phyloP scores from a whole-genome alignment of 2,113 vertebrate species.

The Noturus placidus region DNA sequence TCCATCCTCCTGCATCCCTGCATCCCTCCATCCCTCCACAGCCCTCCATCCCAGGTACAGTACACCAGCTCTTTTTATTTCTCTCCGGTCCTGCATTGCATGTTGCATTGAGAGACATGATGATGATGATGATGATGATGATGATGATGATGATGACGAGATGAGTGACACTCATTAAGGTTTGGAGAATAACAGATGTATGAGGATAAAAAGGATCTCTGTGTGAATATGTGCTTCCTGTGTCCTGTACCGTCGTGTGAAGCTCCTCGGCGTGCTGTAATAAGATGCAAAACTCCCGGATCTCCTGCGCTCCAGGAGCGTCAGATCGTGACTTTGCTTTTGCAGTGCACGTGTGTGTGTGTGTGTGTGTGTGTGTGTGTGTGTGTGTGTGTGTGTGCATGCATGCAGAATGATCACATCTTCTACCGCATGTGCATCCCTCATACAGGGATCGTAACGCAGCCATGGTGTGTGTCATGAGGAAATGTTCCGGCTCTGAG shows the following conservation, averaged over 20 bases:
- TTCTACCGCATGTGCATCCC: neutral
- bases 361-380: constrained; percentile 23
- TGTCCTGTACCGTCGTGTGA: constrained; percentile 57
- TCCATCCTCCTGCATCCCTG: constrained; percentile 36
- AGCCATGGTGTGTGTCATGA: constrained; percentile 5
- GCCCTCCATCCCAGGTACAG: constrained; percentile 62
- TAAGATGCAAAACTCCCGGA: constrained; percentile 23
- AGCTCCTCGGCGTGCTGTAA: neutral
- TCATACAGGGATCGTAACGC: neutral
- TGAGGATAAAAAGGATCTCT: neutral
- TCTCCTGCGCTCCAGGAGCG: neutral
- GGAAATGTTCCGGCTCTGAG: constrained; percentile 2
- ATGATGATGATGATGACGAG: constrained; percentile 9
- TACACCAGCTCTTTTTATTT: constrained; percentile 50
- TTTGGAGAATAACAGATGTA: constrained; percentile 7
- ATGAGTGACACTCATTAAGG: neutral
- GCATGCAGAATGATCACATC: neutral
- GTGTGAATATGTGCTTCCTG: constrained; percentile 48
- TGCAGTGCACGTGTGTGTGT: constrained; percentile 5
- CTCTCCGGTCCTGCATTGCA: constrained; percentile 51
- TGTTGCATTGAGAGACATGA: neutral
- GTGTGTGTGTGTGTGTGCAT: constrained; percentile 23
- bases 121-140: neutral
- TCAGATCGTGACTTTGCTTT: constrained; percentile 49
- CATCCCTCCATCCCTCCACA: constrained; percentile 50